Evolutionary conservation across 2,888 invertebrate species (phyloP), one percentile per base, ranked within the genome.

Genomic region (Sarcophaga carnaria): DNA sequence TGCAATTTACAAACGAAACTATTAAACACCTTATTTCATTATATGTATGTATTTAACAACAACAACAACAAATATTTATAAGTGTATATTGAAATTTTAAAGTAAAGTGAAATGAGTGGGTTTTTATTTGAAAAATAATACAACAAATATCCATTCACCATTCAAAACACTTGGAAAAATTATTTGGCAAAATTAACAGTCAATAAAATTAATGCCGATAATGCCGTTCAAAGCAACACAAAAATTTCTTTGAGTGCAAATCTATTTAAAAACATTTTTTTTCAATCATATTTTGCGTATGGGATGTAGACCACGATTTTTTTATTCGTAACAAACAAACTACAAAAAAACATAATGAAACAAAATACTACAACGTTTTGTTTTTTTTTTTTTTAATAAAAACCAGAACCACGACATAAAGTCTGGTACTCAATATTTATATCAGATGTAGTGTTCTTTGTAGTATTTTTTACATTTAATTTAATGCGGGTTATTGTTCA

Each of bases 271-370:
- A 66, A 64, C 20, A 78, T 37, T 62, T 78, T 78, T 78, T 78
- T 67, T 37, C 12, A 4, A 45, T 22, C 22, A n/a, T 59, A 62
- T 17, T 66, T 82, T 76, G 37, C 60, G 85, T 85, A 82, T 88
- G 83, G 85, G 85, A 66, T 74, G 85, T 22, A 83, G 77, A 88
- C 83, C 85, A 85, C 85, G 85, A 85, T 78, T 86, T 72, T 78
- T 49, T 71, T 66, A 54, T 79, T 37, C 37, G 37, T 37, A 37
- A 37, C 37, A 49, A 85, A 83, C 74, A 80, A 37, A 64, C 75
- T 11, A 69, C 25, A 66, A 66, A 17, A 27, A 59, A 60, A 71
- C 12, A 49, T 6, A 49, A 49, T 49, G 2, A 2, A 49, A 12
- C 11, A 49, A 49, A 49, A 11, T 49, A 49, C 49, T 12, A 49